Evolutionary conservation across 2,113 vertebrate species (phyloP).

Genomic region (Notechis scutatus): DNA sequence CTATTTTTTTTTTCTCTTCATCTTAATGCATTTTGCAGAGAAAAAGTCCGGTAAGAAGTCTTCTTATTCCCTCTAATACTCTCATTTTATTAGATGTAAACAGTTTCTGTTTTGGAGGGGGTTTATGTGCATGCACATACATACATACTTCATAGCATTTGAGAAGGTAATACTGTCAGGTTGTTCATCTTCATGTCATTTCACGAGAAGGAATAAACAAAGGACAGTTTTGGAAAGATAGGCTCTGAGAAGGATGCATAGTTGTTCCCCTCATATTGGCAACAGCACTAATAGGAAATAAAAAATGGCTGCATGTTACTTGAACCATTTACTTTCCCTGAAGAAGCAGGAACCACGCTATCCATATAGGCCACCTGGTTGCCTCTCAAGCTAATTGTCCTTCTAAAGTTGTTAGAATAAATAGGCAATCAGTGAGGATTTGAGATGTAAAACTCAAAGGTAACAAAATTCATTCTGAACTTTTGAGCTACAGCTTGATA

Average conservation of each 20-base stretch:
- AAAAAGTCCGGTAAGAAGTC: conserved; percentile 93
- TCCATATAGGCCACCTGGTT: not conserved
- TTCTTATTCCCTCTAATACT: not conserved
- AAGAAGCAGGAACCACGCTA: not conserved
- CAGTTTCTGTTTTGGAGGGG: not conserved
- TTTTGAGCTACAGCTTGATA: not conserved
- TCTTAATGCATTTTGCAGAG: conserved; percentile 73
- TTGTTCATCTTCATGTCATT: not conserved
- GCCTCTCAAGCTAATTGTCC: not conserved
- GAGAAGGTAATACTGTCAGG: not conserved
- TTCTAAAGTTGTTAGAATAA: not conserved
- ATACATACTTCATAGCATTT: not conserved
- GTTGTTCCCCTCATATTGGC: not conserved
- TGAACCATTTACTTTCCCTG: not conserved
- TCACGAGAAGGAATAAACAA: not conserved
- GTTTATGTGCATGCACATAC: not conserved
- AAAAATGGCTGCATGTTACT: not conserved
- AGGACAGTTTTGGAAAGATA: not conserved
- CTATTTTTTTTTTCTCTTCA: conserved; percentile 44
- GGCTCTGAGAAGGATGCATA: not conserved
- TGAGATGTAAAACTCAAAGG: not conserved
- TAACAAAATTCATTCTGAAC: not conserved
- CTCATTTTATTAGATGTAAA: not conserved
- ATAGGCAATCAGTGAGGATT: not conserved
- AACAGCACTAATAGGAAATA: not conserved